Percentiles rank a stretch among this genome's conserved stretches.
Conservation (phyloP, 2,888 invertebrate species). For the Lottia scabra region DNA sequence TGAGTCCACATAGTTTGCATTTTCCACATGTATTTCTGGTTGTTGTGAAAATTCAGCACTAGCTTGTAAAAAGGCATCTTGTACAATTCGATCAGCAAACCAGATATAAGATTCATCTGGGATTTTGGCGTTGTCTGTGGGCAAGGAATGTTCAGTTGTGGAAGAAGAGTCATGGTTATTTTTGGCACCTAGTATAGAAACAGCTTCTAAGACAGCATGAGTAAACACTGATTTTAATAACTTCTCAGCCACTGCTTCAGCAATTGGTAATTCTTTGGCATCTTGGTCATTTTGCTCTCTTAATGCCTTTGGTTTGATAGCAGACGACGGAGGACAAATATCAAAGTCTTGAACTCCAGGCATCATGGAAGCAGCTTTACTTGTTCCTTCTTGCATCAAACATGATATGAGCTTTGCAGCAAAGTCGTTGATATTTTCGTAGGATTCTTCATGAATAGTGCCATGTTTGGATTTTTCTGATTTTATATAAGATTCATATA, state of each 20-base stretch:
- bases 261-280: constrained; percentile 10
- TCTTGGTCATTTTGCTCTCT: constrained; percentile 8
- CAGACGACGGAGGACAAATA: constrained; percentile 28
- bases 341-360: constrained; percentile 42
- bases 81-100: constrained; percentile 36
- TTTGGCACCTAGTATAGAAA: neutral
- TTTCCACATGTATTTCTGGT: neutral
- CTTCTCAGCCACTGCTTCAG: constrained; percentile 12
- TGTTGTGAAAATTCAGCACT: neutral
- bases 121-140: neutral
- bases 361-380: constrained; percentile 39
- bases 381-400: constrained; percentile 47
- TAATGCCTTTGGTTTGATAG: constrained; percentile 33
- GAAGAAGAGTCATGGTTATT: neutral
- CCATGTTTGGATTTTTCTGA: constrained; percentile 52
- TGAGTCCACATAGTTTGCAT: neutral
- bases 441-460: constrained; percentile 56
- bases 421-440: constrained; percentile 46
- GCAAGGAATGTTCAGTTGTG: neutral
- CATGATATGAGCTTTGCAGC: constrained; percentile 42
- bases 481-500: constrained; percentile 54
- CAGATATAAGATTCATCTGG: constrained; percentile 20
- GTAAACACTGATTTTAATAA: constrained; percentile 1
- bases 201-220: neutral
- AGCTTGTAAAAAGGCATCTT: constrained; percentile 31